Evolutionary conservation across 2,113 vertebrate genomes (phyloP).

Genomic region (Ovibos moschatus): DNA sequence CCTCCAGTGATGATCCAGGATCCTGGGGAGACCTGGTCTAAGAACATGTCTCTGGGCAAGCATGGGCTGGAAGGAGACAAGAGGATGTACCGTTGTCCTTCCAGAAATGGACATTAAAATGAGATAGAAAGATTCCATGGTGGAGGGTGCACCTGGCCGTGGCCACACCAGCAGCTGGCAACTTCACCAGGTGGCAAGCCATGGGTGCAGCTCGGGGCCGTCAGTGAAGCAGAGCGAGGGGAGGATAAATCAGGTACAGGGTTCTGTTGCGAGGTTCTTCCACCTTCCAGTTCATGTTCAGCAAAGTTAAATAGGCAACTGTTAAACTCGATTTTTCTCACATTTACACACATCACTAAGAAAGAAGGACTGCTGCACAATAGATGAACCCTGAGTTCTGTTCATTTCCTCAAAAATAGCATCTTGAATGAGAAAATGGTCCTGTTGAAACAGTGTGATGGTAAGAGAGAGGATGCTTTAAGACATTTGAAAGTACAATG

Average conservation of each 20-base stretch:
- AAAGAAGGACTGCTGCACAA: background rate
- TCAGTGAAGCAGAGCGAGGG: background rate
- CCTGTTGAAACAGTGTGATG: background rate
- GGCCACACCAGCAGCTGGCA: background rate
- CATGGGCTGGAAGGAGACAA: background rate
- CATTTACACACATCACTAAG: background rate
- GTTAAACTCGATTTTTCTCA: background rate
- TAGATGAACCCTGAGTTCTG: background rate
- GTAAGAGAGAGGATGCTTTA: background rate
- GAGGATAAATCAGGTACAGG: background rate
- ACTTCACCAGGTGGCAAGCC: background rate
- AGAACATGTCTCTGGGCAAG: background rate
- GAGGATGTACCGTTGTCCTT: background rate
- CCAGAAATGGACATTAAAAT: background rate
- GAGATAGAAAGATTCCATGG: background rate
- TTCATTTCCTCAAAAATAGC: slow-evolving; percentile 47
- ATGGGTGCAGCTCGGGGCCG: background rate
- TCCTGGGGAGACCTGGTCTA: background rate
- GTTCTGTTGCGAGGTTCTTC: background rate
- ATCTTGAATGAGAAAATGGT: slow-evolving; percentile 15
- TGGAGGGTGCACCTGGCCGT: background rate
- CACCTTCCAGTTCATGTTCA: background rate
- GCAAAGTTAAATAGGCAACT: slow-evolving; percentile 15
- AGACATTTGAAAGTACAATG: background rate
- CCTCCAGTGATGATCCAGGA: background rate